Evolutionary conservation across 2,113 vertebrate genomes (phyloP).

Genomic region (Hippocampus barbouri): DNA sequence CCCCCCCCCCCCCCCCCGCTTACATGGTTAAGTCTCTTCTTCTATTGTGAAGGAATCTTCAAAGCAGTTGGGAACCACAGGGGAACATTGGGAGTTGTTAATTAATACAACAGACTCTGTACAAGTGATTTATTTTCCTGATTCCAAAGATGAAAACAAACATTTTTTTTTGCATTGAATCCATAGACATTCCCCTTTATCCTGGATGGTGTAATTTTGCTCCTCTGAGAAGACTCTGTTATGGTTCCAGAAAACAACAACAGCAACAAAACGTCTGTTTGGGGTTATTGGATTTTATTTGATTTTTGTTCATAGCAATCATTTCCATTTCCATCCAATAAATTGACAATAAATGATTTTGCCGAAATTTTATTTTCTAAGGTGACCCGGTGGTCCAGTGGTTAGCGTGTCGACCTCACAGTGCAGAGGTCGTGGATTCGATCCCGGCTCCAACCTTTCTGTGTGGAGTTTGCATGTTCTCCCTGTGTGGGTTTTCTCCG

Average conservation of each 20-base stretch:
- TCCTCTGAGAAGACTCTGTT: slow-evolving; percentile 43
- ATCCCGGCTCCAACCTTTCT: too few species aligned
- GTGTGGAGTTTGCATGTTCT: too few species aligned
- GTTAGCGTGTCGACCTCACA: too few species aligned
- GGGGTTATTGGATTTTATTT: slow-evolving; percentile 40
- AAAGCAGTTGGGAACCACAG: slow-evolving; percentile 63
- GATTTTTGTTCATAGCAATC: slow-evolving; percentile 49
- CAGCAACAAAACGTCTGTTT: slow-evolving; percentile 38
- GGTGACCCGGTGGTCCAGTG: too few species aligned
- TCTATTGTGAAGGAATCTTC: slow-evolving; percentile 69
- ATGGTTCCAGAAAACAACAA: slow-evolving; percentile 25
- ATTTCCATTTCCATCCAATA: slow-evolving; percentile 57
- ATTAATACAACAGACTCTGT: slow-evolving; percentile 64
- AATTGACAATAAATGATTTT: slow-evolving; percentile 55
- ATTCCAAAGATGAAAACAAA: slow-evolving; percentile 51
- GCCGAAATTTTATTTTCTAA: slow-evolving; percentile 54
- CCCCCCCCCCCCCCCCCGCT: slow-evolving; percentile 32
- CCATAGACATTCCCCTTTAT: slow-evolving; percentile 51
- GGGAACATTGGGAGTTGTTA: slow-evolving; percentile 62
- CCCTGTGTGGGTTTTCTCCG: too few species aligned
- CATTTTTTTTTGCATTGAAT: slow-evolving; percentile 43
- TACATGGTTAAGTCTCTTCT: slow-evolving; percentile 65
- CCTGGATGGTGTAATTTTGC: slow-evolving; percentile 56
- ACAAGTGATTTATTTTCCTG: slow-evolving; percentile 59
- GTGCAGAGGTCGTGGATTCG: too few species aligned